Evolutionary conservation across 1,140 invertebrate species (phyloP), one percentile per base, ranked within the genome.

Genomic region (Papilio aristodemus): DNA sequence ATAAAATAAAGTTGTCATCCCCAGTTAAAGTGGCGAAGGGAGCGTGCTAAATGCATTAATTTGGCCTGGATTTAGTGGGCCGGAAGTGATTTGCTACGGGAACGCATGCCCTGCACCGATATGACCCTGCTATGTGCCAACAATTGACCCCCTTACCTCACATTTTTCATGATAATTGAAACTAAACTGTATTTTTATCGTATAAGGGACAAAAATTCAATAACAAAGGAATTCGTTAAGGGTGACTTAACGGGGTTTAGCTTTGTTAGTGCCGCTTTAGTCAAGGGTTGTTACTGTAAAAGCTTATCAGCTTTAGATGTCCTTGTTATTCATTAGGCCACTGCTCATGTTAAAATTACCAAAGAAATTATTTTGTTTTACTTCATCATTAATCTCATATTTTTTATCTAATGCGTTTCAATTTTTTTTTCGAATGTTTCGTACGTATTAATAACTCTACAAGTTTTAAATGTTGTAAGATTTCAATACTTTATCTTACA

Each of bases 21-120:
- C 80, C 88, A 90, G 79, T 72, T 67, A 76, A 78, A 79, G 75
- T 70, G 75, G 71, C 76, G 76, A 27, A 43, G 75, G 79, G 85
- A 87, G 87, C 87, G 88, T 90, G 88, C 84, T 90, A 90, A 90
- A 90, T 87, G 86, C 88, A 89, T 90, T 90, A 89, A 88, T 90
- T 90, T 88, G 79, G 85, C 87, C 87, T 89, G 87, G 78, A 88
- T 86, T 89, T 91, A 91, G 89, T 91, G 89, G 89, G 73, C 85
- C 89, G 89, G 87, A 91, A 91, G 87, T 91, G 89, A 91, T 91
- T 91, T 89, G 89, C 87, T 80, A 91, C 87, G 88, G 88, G 88
- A 90, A 89, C 81, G 83, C 80, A 86, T 83, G 81, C 80, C 81
- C 68, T 74, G 70, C 71, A 60, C 74, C 79, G 84, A 88, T 81